Base-by-base conservation (phyloP, 2,888 invertebrate genomes). In the Sycophila texana region DNA sequence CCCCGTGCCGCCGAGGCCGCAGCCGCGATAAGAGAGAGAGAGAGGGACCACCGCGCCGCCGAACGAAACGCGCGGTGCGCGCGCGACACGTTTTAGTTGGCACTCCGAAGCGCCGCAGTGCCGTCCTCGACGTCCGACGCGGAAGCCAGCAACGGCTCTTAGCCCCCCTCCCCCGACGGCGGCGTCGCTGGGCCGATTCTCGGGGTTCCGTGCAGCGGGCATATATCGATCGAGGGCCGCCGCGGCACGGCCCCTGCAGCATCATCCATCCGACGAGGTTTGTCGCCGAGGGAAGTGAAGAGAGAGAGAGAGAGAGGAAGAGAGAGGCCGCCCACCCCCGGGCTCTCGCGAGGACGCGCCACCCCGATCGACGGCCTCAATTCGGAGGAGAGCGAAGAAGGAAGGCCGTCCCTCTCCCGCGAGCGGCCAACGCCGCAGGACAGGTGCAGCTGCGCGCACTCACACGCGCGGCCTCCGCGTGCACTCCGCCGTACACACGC, bases 391-490 rank as follows among this genome's bases (percentile, higher is more conserved):
- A 58, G 57, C 14, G 39, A 26, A 55, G n/a, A 53, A 55, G 63
- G 30, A 13, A 49, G 72, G 71, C 58, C 71, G 30, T 5, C 18
- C 63, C 26, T 22, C 10, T 10, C 39, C 18, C n/a, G 53, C 70
- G 26, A 67, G 72, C 70, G 65, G 60, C 22, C 79, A 77, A 76
- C 77, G 73, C 80, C 63, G 58, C 79, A 70, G 82, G 73, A 82
- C 85, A 85, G 85, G 86, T 85, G 85, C 86, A 85, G 83, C 85
- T 63, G 74, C 79, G 53, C 26, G 30, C 39, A n/a, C 39, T 60
- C 53, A 26, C 63, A 61, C 30, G 53, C 30, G 53, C 4, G 16
- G 16, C 53, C 13, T 1, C 16, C 53, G 20, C 73, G 30, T 30
- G 30, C 18, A 7, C 65, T 14, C 39, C 13, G n/a, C 16, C 13